These are phyloP conservation scores for Gymnosoma rotundatum DNA, from an alignment of 2,888 invertebrate genomes.

Conservation along the genomic window DNA sequence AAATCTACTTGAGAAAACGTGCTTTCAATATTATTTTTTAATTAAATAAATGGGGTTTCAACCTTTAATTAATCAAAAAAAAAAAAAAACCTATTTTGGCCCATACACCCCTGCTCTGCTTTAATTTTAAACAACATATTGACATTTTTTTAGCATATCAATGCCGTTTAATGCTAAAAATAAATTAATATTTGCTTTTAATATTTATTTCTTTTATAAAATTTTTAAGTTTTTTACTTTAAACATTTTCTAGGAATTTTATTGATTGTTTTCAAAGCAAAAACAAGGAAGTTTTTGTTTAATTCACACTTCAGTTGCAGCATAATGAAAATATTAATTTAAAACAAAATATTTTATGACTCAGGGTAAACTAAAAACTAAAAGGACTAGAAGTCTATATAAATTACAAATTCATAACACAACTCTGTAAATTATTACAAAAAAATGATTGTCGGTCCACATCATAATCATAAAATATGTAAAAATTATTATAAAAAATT, in stretches of 20 bases:
- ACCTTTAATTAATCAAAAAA: no score
- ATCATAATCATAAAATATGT: constrained; percentile 47
- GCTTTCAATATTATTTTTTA: no score
- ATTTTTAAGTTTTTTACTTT: neutral
- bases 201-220: neutral
- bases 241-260: constrained; percentile 21
- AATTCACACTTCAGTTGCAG: constrained; percentile 34
- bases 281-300: constrained; percentile 49
- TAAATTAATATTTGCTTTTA: neutral
- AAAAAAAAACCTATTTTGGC: no score
- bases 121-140: neutral
- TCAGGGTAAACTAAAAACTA: neutral
- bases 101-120: neutral
- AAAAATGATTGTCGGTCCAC: constrained; percentile 12
- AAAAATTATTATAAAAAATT: constrained; percentile 8
- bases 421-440: constrained; percentile 17
- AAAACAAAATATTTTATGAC: constrained; percentile 11
- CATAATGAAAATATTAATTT: constrained; percentile 1
- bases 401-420: constrained; percentile 51
- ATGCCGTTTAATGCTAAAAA: neutral
- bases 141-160: neutral
- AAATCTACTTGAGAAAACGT: no score
- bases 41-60: no score
- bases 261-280: neutral
- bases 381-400: constrained; percentile 1